Percentiles rank a stretch among this genome's conserved stretches.
These are phyloP conservation scores for Oscheius sp. DNA, from an alignment of 1,140 invertebrate genomes.

Conservation along the genomic window DNA sequence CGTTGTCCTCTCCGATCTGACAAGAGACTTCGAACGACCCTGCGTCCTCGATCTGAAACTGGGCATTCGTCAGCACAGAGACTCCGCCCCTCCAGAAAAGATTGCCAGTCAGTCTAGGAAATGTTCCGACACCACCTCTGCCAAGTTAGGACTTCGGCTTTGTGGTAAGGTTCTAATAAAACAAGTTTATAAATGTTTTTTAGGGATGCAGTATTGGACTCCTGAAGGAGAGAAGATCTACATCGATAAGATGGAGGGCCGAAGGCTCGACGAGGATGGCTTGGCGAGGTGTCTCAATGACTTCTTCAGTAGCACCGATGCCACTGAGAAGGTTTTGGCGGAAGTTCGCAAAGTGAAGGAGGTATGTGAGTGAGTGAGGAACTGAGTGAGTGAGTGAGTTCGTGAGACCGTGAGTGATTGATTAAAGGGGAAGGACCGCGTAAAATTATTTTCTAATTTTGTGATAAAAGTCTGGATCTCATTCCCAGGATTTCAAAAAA, in stretches of 20 bases:
- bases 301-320: constrained; percentile 6
- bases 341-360: neutral
- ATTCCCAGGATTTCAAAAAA: too few relatives aligned
- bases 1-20: constrained; percentile 23
- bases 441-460: too few relatives aligned
- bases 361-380: too few relatives aligned
- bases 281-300: constrained; percentile 63
- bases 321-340: neutral
- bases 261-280: constrained; percentile 76
- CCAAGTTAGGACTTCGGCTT: constrained; percentile 76
- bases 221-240: constrained; percentile 66
- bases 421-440: too few relatives aligned
- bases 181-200: constrained; percentile 69
- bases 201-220: constrained; percentile 7
- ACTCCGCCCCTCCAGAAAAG: constrained; percentile 85
- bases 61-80: constrained; percentile 73
- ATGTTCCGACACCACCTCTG: constrained; percentile 82
- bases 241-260: constrained; percentile 87
- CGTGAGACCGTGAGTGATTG: too few relatives aligned
- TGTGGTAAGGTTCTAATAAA: constrained; percentile 88
- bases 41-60: constrained; percentile 78
- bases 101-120: constrained; percentile 83
- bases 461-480: too few relatives aligned
- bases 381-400: too few relatives aligned
- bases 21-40: constrained; percentile 60